These are phyloP conservation scores for Drosophila seguyi DNA, from an alignment of 1,140 invertebrate species.

Conservation along the genomic window DNA sequence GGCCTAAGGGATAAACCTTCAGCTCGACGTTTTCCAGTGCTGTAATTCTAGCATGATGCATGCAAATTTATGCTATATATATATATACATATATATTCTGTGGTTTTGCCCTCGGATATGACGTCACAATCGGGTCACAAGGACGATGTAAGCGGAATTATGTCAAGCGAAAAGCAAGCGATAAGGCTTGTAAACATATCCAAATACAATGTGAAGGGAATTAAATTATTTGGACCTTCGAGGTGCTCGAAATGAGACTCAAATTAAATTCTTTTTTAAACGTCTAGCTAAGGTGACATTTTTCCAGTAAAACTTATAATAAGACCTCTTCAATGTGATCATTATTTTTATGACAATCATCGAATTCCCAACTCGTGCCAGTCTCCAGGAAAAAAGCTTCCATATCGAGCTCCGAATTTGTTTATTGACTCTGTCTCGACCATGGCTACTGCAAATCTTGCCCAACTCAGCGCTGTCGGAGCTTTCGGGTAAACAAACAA, in stretches of 20 bases:
- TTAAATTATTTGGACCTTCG: neutral
- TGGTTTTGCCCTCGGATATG: constrained; percentile 46
- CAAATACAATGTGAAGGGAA: neutral
- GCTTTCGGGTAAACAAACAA: constrained; percentile 54
- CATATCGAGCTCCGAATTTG: constrained; percentile 22
- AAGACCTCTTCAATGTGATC: neutral
- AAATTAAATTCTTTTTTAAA: neutral
- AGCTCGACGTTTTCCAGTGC: constrained; percentile 6
- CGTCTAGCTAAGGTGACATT: neutral
- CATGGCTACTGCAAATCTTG: constrained; percentile 42
- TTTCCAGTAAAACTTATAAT: neutral
- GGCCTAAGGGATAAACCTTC: constrained; percentile 25
- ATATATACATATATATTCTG: constrained; percentile 37
- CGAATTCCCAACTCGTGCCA: constrained; percentile 40
- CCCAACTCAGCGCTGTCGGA: constrained; percentile 27
- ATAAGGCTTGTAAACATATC: constrained; percentile 17
- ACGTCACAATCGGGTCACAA: constrained; percentile 24
- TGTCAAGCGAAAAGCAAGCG: constrained; percentile 45
- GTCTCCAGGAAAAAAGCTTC: neutral
- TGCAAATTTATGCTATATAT: constrained; percentile 61
- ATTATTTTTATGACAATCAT: constrained; percentile 3
- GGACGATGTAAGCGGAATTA: constrained; percentile 24
- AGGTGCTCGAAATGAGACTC: neutral
- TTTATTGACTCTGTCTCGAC: constrained; percentile 46
- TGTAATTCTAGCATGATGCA: constrained; percentile 64